These are phyloP conservation scores for Fregata magnificens DNA, from an alignment of 2,113 vertebrate genomes.

Conservation along the genomic window DNA sequence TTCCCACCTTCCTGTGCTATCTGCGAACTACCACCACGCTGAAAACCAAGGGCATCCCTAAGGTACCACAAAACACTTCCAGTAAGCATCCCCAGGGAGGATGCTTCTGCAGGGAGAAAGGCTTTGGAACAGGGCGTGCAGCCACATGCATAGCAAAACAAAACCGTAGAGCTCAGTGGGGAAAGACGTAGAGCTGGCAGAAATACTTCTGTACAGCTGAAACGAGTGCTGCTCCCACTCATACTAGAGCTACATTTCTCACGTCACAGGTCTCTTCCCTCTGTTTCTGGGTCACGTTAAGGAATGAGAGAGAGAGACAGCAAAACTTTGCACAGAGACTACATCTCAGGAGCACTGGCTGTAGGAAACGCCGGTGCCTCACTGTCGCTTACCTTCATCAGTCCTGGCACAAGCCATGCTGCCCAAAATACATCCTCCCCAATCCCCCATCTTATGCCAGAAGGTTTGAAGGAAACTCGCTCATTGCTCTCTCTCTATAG, in stretches of 20 bases:
- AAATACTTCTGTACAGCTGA: background rate
- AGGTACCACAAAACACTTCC: background rate
- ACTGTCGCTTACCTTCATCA: background rate
- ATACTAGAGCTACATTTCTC: background rate
- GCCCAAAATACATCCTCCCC: background rate
- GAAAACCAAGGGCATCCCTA: background rate
- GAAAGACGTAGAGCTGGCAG: background rate
- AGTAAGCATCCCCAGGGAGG: background rate
- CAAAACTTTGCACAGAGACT: background rate
- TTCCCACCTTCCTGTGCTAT: background rate
- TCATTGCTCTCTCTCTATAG: background rate
- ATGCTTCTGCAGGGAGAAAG: background rate
- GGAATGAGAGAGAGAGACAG: background rate
- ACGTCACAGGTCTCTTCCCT: background rate
- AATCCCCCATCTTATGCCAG: accelerated
- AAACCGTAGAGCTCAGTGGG: background rate
- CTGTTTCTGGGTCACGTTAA: background rate
- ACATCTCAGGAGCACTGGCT: background rate
- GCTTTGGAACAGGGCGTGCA: background rate
- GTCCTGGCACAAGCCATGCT: background rate
- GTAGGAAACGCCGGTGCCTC: background rate
- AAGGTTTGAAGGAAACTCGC: background rate
- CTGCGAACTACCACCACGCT: background rate
- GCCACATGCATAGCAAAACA: background rate
- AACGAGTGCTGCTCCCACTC: background rate